Percentiles rank a stretch among this genome's conserved stretches.
phyloP scores from a whole-genome alignment of 2,797 vertebrate species.

The Ptychadena robeensis region DNA sequence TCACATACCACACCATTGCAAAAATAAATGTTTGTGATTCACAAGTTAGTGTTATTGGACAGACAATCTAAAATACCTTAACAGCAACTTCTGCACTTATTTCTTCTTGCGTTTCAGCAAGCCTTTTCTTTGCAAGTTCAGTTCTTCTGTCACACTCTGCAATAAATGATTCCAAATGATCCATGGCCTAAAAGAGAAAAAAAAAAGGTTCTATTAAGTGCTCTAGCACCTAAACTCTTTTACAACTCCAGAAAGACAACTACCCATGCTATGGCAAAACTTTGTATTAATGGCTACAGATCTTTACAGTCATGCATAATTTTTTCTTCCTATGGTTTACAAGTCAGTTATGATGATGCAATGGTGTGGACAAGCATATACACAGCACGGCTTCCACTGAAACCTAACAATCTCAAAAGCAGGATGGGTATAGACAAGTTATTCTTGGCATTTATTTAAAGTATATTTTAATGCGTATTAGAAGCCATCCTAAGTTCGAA shows the following conservation, averaged over 20 bases:
- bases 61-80: constrained; percentile 79
- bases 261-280: background rate
- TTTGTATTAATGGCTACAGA: background rate
- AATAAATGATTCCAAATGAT: constrained; percentile 97
- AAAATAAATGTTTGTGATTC: no score
- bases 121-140: constrained; percentile 94
- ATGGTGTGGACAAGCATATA: constrained; percentile 1
- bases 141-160: constrained; percentile 96
- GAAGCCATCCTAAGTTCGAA: background rate
- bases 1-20: no score
- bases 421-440: background rate
- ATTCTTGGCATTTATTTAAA: no score
- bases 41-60: no score
- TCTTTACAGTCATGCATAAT: background rate
- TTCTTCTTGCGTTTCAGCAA: constrained; percentile 98
- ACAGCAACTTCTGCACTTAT: constrained; percentile 97
- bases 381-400: background rate
- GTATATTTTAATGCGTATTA: background rate
- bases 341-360: background rate
- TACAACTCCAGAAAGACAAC: background rate
- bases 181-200: constrained; percentile 82
- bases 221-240: background rate
- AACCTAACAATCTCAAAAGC: background rate
- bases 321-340: background rate
- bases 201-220: background rate